phyloP scores from a whole-genome alignment of 2,113 vertebrate species.

The Caranx ignobilis region DNA sequence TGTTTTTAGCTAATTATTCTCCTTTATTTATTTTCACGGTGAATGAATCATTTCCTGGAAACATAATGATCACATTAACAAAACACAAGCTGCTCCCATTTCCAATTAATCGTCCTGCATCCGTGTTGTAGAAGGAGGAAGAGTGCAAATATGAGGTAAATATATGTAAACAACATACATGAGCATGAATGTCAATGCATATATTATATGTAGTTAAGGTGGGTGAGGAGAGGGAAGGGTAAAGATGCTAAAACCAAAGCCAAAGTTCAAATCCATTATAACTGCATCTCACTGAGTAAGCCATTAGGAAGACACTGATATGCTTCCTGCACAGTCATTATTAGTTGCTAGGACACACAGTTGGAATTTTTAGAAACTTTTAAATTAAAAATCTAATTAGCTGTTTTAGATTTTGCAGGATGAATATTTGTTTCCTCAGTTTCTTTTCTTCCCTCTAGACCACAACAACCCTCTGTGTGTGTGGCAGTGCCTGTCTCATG shows the following conservation, averaged over 20 bases:
- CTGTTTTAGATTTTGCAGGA: not conserved
- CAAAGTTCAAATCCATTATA: conserved; percentile 1
- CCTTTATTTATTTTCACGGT: conserved; percentile 44
- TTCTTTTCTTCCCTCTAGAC: conserved; percentile 11
- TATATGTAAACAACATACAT: not conserved
- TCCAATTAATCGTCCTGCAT: conserved; percentile 18
- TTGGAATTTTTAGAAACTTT: conserved; percentile 30
- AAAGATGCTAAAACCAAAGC: not conserved
- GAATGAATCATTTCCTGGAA: conserved; percentile 48
- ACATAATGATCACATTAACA: conserved; percentile 44
- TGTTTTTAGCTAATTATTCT: conserved; percentile 52
- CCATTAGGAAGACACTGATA: conserved; percentile 1
- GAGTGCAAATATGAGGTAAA: not conserved
- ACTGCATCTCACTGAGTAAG: not conserved
- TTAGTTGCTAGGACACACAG: conserved; percentile 51
- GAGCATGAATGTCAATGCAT: not conserved
- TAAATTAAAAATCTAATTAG: conserved; percentile 33
- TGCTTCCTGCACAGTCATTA: conserved; percentile 10
- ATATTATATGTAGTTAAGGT: not conserved
- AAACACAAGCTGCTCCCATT: conserved; percentile 36
- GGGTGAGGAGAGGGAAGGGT: not conserved
- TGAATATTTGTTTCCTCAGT: conserved; percentile 15
- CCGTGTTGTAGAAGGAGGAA: not conserved
- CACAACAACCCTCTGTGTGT: not conserved
- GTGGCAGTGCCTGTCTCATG: conserved; percentile 23